These are phyloP conservation scores for Coregonus sp. DNA, from an alignment of 2,797 vertebrate species.

Conservation along the genomic window DNA sequence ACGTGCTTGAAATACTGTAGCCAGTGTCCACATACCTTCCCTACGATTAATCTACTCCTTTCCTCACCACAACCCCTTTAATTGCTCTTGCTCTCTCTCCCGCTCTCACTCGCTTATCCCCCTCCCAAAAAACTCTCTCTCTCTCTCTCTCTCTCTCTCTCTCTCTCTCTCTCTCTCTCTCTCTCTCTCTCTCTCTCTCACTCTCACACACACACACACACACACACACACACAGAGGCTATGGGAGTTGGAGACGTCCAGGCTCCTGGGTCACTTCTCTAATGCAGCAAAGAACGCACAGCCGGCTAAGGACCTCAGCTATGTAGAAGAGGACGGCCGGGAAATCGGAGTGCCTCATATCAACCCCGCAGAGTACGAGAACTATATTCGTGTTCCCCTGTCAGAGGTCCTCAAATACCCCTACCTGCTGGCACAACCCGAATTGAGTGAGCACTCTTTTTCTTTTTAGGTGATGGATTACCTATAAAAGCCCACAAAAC, in stretches of 20 bases:
- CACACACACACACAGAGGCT: constrained; percentile 52
- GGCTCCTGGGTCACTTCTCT: constrained; percentile 74
- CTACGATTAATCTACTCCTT: no score
- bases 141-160: no score
- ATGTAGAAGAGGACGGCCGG: constrained; percentile 73
- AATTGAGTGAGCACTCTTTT: constrained; percentile 70
- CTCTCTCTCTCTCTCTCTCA: no score
- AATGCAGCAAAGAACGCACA: constrained; percentile 61
- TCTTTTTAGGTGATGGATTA: no score
- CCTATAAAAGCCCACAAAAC: no score
- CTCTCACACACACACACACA: not conserved
- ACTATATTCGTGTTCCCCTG: constrained; percentile 75
- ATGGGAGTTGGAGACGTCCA: constrained; percentile 79
- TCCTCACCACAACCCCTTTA: not conserved
- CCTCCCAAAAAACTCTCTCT: no score
- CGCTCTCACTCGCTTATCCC: no score
- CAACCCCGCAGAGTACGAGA: constrained; percentile 74
- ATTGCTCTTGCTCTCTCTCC: not conserved
- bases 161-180: no score
- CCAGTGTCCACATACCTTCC: no score
- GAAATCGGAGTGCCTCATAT: constrained; percentile 65
- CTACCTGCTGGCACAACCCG: constrained; percentile 75
- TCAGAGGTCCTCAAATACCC: constrained; percentile 84
- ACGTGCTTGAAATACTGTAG: no score
- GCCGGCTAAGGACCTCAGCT: constrained; percentile 75